Conservation (phyloP, 2,797 vertebrate species). For the Pseudochromis fuscus region DNA sequence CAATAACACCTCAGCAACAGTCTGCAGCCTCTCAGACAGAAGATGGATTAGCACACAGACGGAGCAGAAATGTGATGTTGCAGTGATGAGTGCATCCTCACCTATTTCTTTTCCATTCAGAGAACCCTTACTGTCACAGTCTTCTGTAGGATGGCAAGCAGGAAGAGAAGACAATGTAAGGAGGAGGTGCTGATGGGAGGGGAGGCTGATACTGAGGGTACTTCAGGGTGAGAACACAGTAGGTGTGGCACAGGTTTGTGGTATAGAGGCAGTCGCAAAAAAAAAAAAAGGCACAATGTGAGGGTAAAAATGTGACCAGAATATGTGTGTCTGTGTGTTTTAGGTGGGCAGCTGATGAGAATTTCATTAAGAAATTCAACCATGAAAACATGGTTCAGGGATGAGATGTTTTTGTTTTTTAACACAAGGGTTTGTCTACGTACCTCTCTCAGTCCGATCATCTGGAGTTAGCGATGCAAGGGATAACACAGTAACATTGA, state of each 20-base stretch:
- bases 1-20: neutral
- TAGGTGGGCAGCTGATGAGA: neutral
- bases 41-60: constrained; percentile 44
- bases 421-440: constrained; percentile 60
- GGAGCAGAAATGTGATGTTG: constrained; percentile 44
- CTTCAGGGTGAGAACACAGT: constrained; percentile 19
- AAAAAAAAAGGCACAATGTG: neutral
- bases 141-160: constrained; percentile 84
- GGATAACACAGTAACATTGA: constrained; percentile 79
- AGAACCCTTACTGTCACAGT: constrained; percentile 90
- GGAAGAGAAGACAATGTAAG: constrained; percentile 60
- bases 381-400: constrained; percentile 17
- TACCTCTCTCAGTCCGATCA: constrained; percentile 93
- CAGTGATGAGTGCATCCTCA: constrained; percentile 79
- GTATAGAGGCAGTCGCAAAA: constrained; percentile 2
- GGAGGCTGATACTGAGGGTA: neutral
- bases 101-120: constrained; percentile 92
- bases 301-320: neutral
- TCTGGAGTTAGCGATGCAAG: constrained; percentile 90
- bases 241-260: constrained; percentile 16
- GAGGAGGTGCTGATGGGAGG: constrained; percentile 37
- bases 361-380: constrained; percentile 21
- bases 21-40: constrained; percentile 10
- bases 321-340: neutral
- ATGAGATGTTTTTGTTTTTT: constrained; percentile 28